phyloP scores from a whole-genome alignment of 1,140 invertebrate species.

The Pseudomyrmex gracilis region DNA sequence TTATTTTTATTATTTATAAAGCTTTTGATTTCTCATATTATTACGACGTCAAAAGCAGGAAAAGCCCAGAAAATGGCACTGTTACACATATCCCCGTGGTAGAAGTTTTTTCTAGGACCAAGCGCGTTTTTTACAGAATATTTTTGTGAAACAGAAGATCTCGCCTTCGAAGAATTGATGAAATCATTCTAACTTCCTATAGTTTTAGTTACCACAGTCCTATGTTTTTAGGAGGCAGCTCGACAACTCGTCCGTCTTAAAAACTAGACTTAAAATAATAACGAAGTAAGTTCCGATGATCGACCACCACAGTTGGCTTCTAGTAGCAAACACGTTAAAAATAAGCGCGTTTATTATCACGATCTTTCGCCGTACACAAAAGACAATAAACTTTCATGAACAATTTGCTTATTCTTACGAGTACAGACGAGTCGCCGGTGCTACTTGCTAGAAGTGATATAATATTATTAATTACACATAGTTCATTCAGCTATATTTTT shows the following conservation, averaged over 20 bases:
- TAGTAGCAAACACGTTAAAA: not conserved
- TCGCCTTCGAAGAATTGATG: slow-evolving; percentile 15
- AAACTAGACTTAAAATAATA: slow-evolving; percentile 25
- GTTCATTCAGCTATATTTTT: slow-evolving; percentile 40
- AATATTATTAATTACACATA: slow-evolving; percentile 19
- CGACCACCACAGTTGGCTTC: not conserved
- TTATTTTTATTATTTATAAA: not conserved
- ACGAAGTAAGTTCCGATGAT: not conserved
- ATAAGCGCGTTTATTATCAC: not conserved
- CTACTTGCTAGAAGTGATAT: slow-evolving; percentile 20
- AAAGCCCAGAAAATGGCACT: not conserved
- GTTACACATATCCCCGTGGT: slow-evolving; percentile 56
- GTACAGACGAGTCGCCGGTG: slow-evolving; percentile 17
- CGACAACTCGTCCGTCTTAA: slow-evolving; percentile 28
- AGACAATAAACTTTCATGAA: slow-evolving; percentile 47
- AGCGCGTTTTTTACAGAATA: slow-evolving; percentile 52
- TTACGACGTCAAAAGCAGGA: not conserved
- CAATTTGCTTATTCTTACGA: not conserved
- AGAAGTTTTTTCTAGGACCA: slow-evolving; percentile 58
- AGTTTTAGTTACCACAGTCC: slow-evolving; percentile 25
- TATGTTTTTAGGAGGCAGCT: slow-evolving; percentile 30
- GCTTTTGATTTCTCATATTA: not conserved
- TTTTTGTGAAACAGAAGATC: not conserved
- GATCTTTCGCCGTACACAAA: not conserved
- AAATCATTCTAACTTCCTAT: slow-evolving; percentile 13